Percentiles rank a stretch among this genome's conserved stretches.
phyloP scores from a whole-genome alignment of 1,140 invertebrate genomes.

The Saxidomus purpurata region DNA sequence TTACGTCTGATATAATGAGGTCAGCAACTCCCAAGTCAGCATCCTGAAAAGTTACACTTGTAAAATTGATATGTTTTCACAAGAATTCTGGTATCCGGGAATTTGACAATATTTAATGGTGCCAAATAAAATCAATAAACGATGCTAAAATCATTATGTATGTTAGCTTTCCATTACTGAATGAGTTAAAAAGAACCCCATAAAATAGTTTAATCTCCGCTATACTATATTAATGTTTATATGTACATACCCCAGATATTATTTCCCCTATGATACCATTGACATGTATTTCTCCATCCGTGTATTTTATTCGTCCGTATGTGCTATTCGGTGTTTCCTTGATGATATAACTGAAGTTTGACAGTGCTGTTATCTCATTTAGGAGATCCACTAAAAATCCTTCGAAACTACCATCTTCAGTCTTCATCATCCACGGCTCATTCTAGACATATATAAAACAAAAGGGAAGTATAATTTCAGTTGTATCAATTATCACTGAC shows the following conservation, averaged over 20 bases:
- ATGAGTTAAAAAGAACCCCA: no score
- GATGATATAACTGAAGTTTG: not conserved
- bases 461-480: not conserved
- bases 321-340: not conserved
- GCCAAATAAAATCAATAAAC: no score
- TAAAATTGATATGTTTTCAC: no score
- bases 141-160: no score
- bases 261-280: slow-evolving; percentile 12
- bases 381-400: not conserved
- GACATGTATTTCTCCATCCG: not conserved
- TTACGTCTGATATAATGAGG: not conserved
- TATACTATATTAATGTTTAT: no score
- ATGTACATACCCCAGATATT: not conserved
- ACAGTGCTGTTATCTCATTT: not conserved
- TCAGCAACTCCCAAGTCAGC: slow-evolving; percentile 8
- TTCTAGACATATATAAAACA: not conserved
- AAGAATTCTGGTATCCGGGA: no score
- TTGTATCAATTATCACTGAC: not conserved
- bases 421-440: slow-evolving; percentile 1
- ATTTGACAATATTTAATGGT: no score
- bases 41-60: not conserved
- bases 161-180: no score
- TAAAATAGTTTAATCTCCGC: not conserved
- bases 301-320: slow-evolving; percentile 14
- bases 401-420: not conserved